Evolutionary conservation across 2,797 vertebrate species (phyloP), one percentile per base, ranked within the genome.

Genomic region (Australoheros facetus): DNA sequence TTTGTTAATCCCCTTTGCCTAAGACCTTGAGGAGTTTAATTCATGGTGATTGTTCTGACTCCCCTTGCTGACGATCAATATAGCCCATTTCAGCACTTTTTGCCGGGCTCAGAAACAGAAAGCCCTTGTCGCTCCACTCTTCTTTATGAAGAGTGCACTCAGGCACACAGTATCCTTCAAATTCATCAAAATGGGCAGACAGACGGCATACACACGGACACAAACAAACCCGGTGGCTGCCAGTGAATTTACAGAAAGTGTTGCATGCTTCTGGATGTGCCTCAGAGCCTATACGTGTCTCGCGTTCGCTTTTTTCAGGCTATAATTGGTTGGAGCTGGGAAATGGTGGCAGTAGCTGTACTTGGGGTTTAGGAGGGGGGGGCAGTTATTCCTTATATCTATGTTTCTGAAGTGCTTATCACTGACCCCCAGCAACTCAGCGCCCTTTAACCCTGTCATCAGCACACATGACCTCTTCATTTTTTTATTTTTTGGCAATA

Each of bases 21-120:
- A 88, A 94, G 92, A 95, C 93, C 91, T 94, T 94, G 91, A 92
- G 86, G 88, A 91, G 89, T 94, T 94, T 93, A 93, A 95, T 93
- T 95, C 89, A 92, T 89, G 87, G 88, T 93, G 93, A 93, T 94
- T 92, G 93, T 93, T 92, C 90, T 85, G 90, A 91, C 88, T 91
- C 85, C 75, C 85, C 84, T 87, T 70, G 56, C 89, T 42, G 80
- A 66, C 90, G 79, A 95, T 94, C 94, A 89, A 94, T 94, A 94
- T 75, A 66, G 84, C 71, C 87, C 78, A 79, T 94, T 94, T 93
- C 92, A 92, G 90, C 91, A 89, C 86, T 91, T 91, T 88, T 87
- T 21, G 51, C 71, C 73, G 0, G 48, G 74, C 85, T 87, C 84
- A 51, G 80, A 86, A 85, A 86, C 78, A 81, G 75, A 84, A 88